Conservation (phyloP, 2,888 invertebrate genomes). For the Drosophila monieri region DNA sequence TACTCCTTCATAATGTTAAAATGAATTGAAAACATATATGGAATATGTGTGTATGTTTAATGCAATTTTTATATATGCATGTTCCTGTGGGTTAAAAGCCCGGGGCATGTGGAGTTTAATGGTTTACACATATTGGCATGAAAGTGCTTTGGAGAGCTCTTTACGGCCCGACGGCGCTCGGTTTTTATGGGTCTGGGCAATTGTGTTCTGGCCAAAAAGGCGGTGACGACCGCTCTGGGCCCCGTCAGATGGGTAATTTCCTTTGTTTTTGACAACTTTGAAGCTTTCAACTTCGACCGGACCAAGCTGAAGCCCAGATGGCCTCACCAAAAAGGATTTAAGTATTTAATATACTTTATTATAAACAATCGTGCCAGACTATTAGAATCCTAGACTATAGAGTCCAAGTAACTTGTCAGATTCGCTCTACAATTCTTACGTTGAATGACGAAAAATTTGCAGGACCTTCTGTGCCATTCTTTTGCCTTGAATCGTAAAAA, state of each 20-base stretch:
- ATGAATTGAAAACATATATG: slow-evolving; percentile 60
- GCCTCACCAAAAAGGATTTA: background rate
- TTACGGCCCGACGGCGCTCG: slow-evolving; percentile 29
- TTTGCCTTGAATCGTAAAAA: slow-evolving; percentile 54
- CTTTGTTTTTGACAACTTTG: slow-evolving; percentile 35
- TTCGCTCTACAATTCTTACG: background rate
- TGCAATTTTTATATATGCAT: slow-evolving; percentile 20
- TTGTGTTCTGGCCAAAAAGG: slow-evolving; percentile 34
- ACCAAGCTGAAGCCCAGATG: background rate
- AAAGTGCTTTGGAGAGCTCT: slow-evolving; percentile 52
- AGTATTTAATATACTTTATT: background rate
- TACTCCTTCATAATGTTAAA: slow-evolving; percentile 46
- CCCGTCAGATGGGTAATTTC: slow-evolving; percentile 27
- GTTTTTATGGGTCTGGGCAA: slow-evolving; percentile 39
- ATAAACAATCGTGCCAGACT: background rate
- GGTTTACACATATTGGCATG: slow-evolving; percentile 53
- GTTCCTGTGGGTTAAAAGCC: slow-evolving; percentile 34
- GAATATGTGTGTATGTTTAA: slow-evolving; percentile 1
- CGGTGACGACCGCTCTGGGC: slow-evolving; percentile 34
- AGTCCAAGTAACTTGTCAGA: background rate
- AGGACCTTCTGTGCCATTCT: slow-evolving; percentile 8
- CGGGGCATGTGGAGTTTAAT: slow-evolving; percentile 45
- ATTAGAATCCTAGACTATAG: background rate
- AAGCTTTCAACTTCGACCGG: slow-evolving; percentile 8
- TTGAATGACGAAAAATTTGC: background rate